A percentile compares a stretch with the other conserved stretches of the same genome.
These are phyloP conservation scores for Tragelaphus strepsiceros DNA, from an alignment of 2,113 vertebrate species.

Conservation along the genomic window DNA sequence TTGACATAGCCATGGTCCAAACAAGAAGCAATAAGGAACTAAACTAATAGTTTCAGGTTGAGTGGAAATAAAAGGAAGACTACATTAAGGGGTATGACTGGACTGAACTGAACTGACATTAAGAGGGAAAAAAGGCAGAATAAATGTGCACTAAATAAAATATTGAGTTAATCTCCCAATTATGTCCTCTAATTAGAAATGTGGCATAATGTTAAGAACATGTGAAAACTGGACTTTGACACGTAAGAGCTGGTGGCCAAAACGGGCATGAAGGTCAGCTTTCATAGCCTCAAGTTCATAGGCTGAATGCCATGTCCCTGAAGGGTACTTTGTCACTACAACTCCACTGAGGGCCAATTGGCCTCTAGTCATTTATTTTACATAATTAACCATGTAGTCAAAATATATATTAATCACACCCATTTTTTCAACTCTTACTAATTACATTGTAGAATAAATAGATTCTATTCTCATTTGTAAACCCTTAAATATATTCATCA, in stretches of 20 bases:
- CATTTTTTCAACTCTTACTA: neutral
- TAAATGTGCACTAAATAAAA: neutral
- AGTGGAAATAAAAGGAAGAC: neutral
- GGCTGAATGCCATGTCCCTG: neutral
- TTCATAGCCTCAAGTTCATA: neutral
- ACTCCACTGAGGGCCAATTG: neutral
- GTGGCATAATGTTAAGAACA: neutral
- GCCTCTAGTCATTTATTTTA: neutral
- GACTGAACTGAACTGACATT: neutral
- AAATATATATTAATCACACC: neutral
- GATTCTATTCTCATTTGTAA: neutral
- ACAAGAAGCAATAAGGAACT: neutral
- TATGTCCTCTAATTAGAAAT: neutral
- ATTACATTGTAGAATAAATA: neutral
- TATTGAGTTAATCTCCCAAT: neutral
- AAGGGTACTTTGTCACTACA: neutral
- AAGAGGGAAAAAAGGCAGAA: neutral
- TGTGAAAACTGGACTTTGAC: neutral
- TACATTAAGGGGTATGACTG: neutral
- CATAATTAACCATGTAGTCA: neutral
- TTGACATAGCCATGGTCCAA: neutral
- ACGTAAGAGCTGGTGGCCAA: neutral
- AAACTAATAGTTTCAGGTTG: neutral
- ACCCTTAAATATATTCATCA: neutral
- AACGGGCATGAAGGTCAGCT: neutral